Base-by-base conservation (phyloP, 2,888 invertebrate species). In the Ornithoptera priamus region DNA sequence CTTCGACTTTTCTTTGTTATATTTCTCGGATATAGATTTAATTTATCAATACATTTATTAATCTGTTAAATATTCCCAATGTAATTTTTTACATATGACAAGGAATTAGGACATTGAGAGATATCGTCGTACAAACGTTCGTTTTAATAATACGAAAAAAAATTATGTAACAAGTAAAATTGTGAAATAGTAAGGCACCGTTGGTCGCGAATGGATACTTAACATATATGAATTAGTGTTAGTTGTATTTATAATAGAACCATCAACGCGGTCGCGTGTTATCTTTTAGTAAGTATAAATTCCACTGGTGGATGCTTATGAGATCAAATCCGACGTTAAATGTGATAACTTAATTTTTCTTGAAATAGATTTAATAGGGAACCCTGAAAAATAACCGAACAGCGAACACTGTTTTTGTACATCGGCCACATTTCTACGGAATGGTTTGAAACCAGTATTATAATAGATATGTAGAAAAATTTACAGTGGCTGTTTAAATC, bases 301-400 rank as follows among this genome's bases (percentile, higher is more conserved):
- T 88, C 86, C 89, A 90, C 87, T 90, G 89, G 90, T 87, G 88
- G 89, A 85, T 86, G 87, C 81, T 81, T 82, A 88, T 90, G 91
- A 92, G 91, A 92, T 92, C 91, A 92, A 89, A 90, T 87, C 85
- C 87, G 87, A 86, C 84, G 81, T 82, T 84, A 84, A 79, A 78
- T 78, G 74, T 74, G 75, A 78, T 78, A 72, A 68, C 53, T 30
- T 46, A 12, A 46, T 62, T 22, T 72, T 65, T 72, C 69, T 39
- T 62, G 72, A 72, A 65, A 58, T 58, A 58, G 53, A 53, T n/a
- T n/a, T 53, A 53, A 7, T n/a, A 3, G 18, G 18, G 18, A 53
- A 53, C n/a, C 53, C 18, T n/a, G n/a, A 53, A 46, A 15, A 46
- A 46, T 46, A 46, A 4, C 15, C 53, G 18, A 8, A 46, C 8